Conservation (phyloP, 2,888 invertebrate species). For the Achlya flavicornis region DNA sequence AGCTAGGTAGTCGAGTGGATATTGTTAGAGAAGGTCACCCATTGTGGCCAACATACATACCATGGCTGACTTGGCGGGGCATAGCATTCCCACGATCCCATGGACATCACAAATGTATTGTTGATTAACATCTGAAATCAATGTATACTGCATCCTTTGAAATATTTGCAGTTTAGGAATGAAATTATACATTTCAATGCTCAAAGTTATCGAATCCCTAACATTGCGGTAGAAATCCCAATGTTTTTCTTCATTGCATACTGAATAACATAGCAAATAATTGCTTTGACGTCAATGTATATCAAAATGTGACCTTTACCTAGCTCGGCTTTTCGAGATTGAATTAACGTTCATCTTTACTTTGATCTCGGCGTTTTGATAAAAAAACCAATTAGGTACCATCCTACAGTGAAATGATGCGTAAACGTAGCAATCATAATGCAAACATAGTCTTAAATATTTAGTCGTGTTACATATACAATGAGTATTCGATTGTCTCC, state of each 20-base stretch:
- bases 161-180: background rate
- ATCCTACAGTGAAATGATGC: constrained; percentile 24
- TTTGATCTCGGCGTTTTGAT: background rate
- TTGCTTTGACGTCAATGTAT: too few relatives aligned
- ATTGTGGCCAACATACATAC: constrained; percentile 43
- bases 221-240: background rate
- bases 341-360: background rate
- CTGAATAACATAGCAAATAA: too few relatives aligned
- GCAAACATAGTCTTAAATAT: constrained; percentile 50
- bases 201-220: background rate
- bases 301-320: too few relatives aligned
- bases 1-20: background rate
- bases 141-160: background rate
- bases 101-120: constrained; percentile 20
- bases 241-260: too few relatives aligned
- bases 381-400: constrained; percentile 6
- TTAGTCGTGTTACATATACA: constrained; percentile 59
- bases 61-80: constrained; percentile 45
- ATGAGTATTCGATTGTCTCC: constrained; percentile 63
- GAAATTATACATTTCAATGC: background rate
- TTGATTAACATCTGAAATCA: constrained; percentile 5
- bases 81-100: constrained; percentile 52
- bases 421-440: constrained; percentile 32
- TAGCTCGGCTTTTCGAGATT: background rate
- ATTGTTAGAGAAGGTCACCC: constrained; percentile 33